Evolutionary conservation across 1,140 invertebrate genomes (phyloP).

Genomic region (Temnothorax longispinosus): DNA sequence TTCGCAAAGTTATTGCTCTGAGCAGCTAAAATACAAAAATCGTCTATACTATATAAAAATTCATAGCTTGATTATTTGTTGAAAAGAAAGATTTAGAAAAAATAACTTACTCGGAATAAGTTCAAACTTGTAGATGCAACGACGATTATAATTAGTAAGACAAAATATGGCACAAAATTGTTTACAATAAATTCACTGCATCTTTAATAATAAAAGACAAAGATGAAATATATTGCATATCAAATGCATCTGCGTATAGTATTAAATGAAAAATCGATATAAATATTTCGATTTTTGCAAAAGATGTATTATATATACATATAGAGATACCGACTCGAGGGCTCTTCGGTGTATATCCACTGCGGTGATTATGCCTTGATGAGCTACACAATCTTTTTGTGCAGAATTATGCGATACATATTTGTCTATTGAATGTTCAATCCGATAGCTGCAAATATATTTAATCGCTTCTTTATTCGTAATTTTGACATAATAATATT

Average conservation of each 20-base stretch:
- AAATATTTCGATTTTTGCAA: neutral
- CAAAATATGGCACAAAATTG: neutral
- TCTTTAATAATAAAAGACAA: conserved; percentile 9
- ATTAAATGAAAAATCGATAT: neutral
- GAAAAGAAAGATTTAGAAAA: neutral
- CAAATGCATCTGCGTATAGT: neutral
- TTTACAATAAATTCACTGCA: neutral
- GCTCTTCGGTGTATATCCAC: conserved; percentile 18
- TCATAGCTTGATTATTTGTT: neutral
- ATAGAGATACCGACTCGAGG: conserved; percentile 8
- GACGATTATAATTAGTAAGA: neutral
- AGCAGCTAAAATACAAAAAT: conserved; percentile 15
- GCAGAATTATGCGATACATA: neutral
- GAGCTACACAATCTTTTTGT: neutral
- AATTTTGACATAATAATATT: neutral
- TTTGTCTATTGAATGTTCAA: neutral
- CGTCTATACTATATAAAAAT: neutral
- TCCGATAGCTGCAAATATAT: conserved; percentile 17
- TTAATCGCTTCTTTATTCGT: neutral
- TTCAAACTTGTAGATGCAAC: conserved; percentile 6
- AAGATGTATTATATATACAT: neutral
- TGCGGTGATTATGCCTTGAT: neutral
- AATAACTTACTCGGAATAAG: conserved; percentile 19
- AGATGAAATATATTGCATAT: neutral
- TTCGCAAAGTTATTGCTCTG: neutral